These are phyloP conservation scores for Zosterops japonicus DNA, from an alignment of 2,113 vertebrate species.

Conservation along the genomic window DNA sequence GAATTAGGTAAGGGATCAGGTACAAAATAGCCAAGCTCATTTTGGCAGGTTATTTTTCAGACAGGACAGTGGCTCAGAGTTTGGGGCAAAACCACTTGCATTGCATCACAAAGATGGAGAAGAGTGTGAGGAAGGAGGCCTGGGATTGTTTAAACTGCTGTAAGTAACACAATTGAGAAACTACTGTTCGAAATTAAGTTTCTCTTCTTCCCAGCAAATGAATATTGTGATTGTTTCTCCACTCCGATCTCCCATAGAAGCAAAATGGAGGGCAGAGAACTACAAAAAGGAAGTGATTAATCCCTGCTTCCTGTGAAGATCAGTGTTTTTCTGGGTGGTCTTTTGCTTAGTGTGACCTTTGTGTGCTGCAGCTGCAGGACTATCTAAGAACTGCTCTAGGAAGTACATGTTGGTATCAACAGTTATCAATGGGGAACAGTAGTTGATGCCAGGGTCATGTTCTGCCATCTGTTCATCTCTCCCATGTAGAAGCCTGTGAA, in stretches of 20 bases:
- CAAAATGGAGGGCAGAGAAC: neutral
- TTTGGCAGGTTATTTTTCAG: neutral
- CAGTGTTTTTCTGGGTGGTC: neutral
- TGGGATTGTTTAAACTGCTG: neutral
- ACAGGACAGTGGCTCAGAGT: neutral
- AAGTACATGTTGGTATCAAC: neutral
- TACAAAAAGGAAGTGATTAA: neutral
- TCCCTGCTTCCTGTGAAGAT: neutral
- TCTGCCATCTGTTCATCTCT: neutral
- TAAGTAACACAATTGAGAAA: neutral
- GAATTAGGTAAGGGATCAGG: neutral
- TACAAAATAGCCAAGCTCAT: neutral
- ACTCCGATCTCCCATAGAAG: neutral
- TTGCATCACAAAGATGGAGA: neutral
- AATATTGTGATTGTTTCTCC: neutral
- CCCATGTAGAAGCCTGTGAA: neutral
- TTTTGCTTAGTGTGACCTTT: neutral
- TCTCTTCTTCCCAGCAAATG: neutral
- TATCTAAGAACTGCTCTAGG: neutral
- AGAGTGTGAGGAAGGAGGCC: neutral
- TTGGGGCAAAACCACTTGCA: neutral
- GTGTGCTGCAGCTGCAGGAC: neutral
- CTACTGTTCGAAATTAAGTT: neutral
- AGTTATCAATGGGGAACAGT: neutral
- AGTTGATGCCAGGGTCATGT: neutral